Evolutionary conservation across 2,113 vertebrate species (phyloP).

Genomic region (Otus sunia): DNA sequence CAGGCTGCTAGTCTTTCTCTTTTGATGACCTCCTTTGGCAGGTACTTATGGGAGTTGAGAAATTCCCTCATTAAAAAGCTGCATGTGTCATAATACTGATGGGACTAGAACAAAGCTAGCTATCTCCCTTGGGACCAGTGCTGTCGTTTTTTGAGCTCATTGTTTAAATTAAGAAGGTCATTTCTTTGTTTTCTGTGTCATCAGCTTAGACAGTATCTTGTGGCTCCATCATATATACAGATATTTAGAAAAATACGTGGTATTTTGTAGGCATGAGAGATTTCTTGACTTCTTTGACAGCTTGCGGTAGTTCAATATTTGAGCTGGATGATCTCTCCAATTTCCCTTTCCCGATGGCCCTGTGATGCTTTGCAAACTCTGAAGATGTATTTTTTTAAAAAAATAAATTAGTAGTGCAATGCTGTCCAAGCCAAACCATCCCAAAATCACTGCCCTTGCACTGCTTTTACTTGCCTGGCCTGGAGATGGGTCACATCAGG

Average conservation of each 20-base stretch:
- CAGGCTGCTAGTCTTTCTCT: background rate
- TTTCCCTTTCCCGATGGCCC: background rate
- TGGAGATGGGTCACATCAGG: background rate
- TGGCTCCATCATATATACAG: accelerated
- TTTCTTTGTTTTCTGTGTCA: background rate
- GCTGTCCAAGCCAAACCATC: background rate
- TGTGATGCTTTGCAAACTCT: background rate
- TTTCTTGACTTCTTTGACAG: background rate
- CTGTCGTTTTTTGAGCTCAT: background rate
- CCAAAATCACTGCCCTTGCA: background rate
- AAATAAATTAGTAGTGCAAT: accelerated
- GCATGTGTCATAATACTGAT: background rate
- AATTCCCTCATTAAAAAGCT: constrained; percentile 30
- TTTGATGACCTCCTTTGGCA: background rate
- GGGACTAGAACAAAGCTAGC: background rate
- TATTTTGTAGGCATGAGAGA: background rate
- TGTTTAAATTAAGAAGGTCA: background rate
- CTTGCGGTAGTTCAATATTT: background rate
- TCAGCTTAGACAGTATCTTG: background rate
- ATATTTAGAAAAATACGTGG: background rate
- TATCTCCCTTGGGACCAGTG: background rate
- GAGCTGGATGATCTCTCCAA: background rate
- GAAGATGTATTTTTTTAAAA: background rate
- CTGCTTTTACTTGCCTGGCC: background rate
- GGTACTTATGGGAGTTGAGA: background rate